Conservation (phyloP, 2,113 vertebrate genomes). For the Xiphophorus maculatus region DNA sequence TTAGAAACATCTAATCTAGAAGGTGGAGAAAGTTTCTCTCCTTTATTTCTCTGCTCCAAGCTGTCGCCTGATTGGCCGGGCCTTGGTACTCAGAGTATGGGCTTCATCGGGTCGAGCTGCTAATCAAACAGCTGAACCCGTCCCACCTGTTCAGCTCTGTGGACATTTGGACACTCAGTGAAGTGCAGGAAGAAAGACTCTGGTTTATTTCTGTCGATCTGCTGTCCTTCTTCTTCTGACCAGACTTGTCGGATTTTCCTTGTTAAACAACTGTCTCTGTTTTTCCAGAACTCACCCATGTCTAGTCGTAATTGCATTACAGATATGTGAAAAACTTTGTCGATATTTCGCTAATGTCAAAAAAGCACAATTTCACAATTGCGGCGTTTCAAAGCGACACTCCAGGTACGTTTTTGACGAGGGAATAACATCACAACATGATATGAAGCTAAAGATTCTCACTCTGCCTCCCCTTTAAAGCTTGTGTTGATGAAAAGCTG, state of each 20-base stretch:
- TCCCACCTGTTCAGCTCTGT: slow-evolving; percentile 63
- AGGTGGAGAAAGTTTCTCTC: neutral
- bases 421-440: too few relatives aligned
- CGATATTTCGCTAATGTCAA: too few relatives aligned
- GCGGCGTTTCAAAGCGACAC: too few relatives aligned
- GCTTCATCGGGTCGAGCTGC: slow-evolving; percentile 65
- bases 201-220: slow-evolving; percentile 57
- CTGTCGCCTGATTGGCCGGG: slow-evolving; percentile 42
- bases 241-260: slow-evolving; percentile 37
- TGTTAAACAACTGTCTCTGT: slow-evolving; percentile 24
- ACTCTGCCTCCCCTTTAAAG: slow-evolving; percentile 16
- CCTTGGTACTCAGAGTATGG: slow-evolving; percentile 67
- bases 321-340: too few relatives aligned
- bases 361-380: too few relatives aligned
- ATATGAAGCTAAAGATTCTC: neutral
- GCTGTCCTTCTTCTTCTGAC: slow-evolving; percentile 10
- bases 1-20: slow-evolving; percentile 1
- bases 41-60: neutral
- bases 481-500: slow-evolving; percentile 27
- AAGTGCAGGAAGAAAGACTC: slow-evolving; percentile 54
- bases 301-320: neutral
- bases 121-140: slow-evolving; percentile 60
- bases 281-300: neutral
- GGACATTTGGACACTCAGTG: slow-evolving; percentile 68
- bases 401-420: too few relatives aligned